phyloP scores from a whole-genome alignment of 2,113 vertebrate genomes.

The Oceanodroma tethys region DNA sequence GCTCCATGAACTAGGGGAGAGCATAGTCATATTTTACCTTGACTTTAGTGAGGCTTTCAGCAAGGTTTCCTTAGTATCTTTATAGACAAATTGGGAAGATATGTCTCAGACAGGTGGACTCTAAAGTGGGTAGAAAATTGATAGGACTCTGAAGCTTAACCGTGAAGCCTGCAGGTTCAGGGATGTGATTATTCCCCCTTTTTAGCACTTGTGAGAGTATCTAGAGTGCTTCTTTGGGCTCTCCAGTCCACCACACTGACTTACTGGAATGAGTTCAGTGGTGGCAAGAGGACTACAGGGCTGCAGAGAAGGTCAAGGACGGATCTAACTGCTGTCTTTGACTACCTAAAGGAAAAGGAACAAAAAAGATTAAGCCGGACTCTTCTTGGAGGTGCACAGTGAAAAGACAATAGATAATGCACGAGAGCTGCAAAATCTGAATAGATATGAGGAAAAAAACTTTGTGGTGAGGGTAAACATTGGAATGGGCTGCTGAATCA shows the following conservation, averaged over 20 bases:
- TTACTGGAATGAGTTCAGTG: neutral
- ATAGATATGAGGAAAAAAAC: neutral
- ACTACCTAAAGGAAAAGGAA: neutral
- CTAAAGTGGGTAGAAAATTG: neutral
- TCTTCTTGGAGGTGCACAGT: neutral
- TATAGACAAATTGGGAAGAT: neutral
- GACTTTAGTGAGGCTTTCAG: neutral
- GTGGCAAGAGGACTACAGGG: neutral
- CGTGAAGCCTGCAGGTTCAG: neutral
- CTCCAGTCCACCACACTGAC: neutral
- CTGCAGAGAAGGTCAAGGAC: neutral
- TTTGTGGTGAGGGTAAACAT: neutral
- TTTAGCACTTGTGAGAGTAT: neutral
- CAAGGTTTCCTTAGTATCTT: neutral
- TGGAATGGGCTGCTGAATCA: neutral
- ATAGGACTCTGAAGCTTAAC: neutral
- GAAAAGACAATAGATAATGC: neutral
- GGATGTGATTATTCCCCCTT: neutral
- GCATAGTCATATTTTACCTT: neutral
- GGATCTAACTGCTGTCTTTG: neutral
- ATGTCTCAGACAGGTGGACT: neutral
- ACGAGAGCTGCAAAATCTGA: neutral
- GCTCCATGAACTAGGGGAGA: neutral
- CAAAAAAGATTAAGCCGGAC: neutral
- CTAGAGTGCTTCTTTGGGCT: neutral